phyloP scores from a whole-genome alignment of 1,140 invertebrate species.

The Drosophila pandora region DNA sequence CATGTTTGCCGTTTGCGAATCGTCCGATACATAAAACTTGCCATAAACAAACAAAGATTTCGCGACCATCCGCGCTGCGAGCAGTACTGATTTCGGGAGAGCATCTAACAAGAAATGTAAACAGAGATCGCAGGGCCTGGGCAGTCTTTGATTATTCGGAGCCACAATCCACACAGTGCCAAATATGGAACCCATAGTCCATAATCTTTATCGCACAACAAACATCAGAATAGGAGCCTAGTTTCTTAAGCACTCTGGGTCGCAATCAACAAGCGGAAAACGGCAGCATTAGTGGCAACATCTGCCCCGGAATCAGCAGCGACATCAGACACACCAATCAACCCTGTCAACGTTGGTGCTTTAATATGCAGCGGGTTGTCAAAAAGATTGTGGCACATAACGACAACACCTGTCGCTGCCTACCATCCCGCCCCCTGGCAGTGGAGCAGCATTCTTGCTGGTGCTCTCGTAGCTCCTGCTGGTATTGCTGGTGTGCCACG shows the following conservation, averaged over 20 bases:
- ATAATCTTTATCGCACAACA: no score
- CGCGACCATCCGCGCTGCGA: slow-evolving; percentile 13
- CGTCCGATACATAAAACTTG: slow-evolving; percentile 65
- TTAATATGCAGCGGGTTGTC: slow-evolving; percentile 58
- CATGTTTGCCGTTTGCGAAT: slow-evolving; percentile 68
- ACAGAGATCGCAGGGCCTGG: slow-evolving; percentile 46
- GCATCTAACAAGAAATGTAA: slow-evolving; percentile 48
- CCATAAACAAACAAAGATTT: slow-evolving; percentile 64
- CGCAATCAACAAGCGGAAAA: neutral
- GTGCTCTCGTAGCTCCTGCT: slow-evolving; percentile 6
- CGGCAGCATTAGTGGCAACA: neutral
- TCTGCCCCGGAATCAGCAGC: slow-evolving; percentile 19
- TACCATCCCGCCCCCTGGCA: neutral
- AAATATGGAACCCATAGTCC: no score
- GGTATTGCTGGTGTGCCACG: slow-evolving; percentile 20
- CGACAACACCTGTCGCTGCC: slow-evolving; percentile 63
- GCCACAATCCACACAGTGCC: slow-evolving; percentile 4
- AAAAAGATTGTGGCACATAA: slow-evolving; percentile 55
- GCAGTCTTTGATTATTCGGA: neutral
- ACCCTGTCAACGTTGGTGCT: slow-evolving; percentile 55
- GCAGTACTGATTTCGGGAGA: slow-evolving; percentile 8
- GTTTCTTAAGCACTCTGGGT: neutral
- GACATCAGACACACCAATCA: slow-evolving; percentile 39
- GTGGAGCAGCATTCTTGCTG: neutral
- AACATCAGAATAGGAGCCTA: neutral